phyloP scores from a whole-genome alignment of 2,113 vertebrate species.

The Leucoraja erinaceus region DNA sequence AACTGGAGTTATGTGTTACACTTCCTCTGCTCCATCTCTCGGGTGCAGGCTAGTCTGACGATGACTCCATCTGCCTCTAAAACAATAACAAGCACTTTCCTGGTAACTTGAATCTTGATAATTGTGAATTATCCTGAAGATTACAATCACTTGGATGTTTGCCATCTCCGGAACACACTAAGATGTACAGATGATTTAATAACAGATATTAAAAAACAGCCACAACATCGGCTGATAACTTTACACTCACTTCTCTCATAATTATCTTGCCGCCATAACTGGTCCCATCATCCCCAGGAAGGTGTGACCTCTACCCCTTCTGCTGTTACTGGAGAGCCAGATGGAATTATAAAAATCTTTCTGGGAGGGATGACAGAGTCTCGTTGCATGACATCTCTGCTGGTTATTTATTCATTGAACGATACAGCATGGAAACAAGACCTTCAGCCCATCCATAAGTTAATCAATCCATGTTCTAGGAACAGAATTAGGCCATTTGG shows the following conservation, averaged over 20 bases:
- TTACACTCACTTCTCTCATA: not conserved
- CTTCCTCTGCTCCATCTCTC: not conserved
- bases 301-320: not conserved
- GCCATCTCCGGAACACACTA: not conserved
- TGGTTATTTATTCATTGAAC: not conserved
- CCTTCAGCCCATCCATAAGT: no score
- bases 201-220: not conserved
- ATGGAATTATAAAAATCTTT: not conserved
- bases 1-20: not conserved
- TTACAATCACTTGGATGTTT: not conserved
- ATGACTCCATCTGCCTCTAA: not conserved
- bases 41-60: not conserved
- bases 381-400: not conserved
- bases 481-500: no score
- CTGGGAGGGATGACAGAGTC: not conserved
- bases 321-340: not conserved
- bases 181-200: conserved; percentile 30
- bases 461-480: no score
- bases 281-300: not conserved
- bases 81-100: conserved; percentile 17
- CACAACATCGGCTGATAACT: not conserved
- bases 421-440: no score
- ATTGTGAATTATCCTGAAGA: conserved; percentile 28
- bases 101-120: not conserved
- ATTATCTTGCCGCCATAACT: not conserved